Evolutionary conservation across 1,140 invertebrate genomes (phyloP).

Genomic region (Pseudomyrmex concolor): DNA sequence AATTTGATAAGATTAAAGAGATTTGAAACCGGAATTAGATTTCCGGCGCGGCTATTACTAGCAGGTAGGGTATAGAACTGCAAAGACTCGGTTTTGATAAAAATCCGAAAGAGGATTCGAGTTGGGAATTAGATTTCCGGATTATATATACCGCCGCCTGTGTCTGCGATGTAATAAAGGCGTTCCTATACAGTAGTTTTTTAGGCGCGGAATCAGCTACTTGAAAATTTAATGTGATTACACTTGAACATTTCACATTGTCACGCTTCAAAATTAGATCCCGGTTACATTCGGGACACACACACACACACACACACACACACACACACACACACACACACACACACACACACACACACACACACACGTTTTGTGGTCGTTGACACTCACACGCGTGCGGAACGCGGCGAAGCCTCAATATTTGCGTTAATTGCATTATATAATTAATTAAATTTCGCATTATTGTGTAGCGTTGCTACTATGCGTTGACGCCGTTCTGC

Average conservation of each 20-base stretch:
- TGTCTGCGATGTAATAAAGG: not conserved
- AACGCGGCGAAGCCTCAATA: conserved; percentile 25
- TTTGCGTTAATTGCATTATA: conserved; percentile 42
- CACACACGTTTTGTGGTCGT: conserved; percentile 36
- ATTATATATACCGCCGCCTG: not conserved
- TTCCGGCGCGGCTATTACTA: conserved; percentile 1
- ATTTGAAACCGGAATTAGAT: conserved; percentile 5
- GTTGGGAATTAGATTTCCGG: conserved; percentile 33
- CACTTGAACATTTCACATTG: not conserved
- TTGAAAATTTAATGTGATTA: not conserved
- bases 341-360: too few species aligned
- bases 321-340: not conserved
- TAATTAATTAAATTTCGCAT: conserved; percentile 30
- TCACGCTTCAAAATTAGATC: not conserved
- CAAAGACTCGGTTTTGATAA: conserved; percentile 15
- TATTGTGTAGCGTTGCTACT: not conserved
- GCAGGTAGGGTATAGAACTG: not conserved
- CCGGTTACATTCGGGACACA: not conserved
- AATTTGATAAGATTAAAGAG: conserved; percentile 28
- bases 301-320: not conserved
- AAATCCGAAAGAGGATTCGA: not conserved
- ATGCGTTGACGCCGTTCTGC: not conserved
- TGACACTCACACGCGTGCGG: conserved; percentile 23
- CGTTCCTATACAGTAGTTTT: not conserved
- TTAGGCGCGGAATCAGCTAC: not conserved